Base-by-base conservation (phyloP, 64 coral and sea anemone species). In the Stylophora pistillata region DNA sequence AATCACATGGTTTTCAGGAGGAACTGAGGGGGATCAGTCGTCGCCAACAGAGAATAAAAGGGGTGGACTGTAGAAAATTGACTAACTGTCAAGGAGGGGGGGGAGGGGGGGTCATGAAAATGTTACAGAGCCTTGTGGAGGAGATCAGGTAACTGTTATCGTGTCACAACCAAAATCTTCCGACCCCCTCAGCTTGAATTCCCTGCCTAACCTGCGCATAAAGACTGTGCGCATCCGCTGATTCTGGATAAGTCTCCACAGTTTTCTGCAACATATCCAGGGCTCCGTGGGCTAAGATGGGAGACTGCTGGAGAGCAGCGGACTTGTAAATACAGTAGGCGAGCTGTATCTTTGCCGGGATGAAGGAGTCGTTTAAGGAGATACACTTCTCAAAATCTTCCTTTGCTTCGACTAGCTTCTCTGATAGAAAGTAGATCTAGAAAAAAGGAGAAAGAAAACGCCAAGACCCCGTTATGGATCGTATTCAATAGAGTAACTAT, bases 301-400 rank as follows among this genome's bases (percentile, higher is more conserved):
- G 86, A 27, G 89, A 86, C 57, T 99, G 97, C 74, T 87, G 87
- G 2, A 93, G 18, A 32, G 89, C 74, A 25, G 97, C 97, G 10
- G 90, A 90, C 52, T 99, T 99, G 78, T 99, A 99, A 68, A 95
- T 95, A 30, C 93, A 99, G 53, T 95, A 99, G 2, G 97, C 97
- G 7, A 99, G 72, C 53, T 99, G 97, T 9, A 92, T 81, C 75
- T 88, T 99, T 10, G 97, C 97, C 59, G 79, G 93, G 57, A 99
- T 72, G 71, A 99, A 99, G 17, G 37, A 82, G 15, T 88, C 73
- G 54, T 99, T 95, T 18, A 99, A 53, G 30, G 95, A 85, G 32
- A 99, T 90, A 72, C 93, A 95, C 56, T 81, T 99, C 52, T 99
- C 97, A 91, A 99, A 99, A 74, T 99, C 97, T 87, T 72, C 73